Evolutionary conservation across 2,797 vertebrate genomes (phyloP).

Genomic region (Mormyrus proboscirostris): DNA sequence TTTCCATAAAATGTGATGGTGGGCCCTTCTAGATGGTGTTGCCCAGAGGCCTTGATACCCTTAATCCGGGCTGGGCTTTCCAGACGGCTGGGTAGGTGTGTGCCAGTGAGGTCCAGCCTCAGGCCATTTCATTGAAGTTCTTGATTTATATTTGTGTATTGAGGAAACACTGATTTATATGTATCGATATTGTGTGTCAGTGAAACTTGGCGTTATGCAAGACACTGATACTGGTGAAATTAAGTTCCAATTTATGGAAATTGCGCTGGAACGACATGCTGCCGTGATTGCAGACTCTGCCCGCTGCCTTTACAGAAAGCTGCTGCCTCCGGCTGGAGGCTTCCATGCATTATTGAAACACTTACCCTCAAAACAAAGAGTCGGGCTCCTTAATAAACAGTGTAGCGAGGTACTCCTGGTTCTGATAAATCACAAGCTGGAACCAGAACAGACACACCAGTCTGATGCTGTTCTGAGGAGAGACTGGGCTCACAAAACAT

Average conservation of each 20-base stretch:
- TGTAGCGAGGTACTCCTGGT: not conserved
- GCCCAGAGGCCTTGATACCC: not conserved
- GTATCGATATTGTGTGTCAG: not conserved
- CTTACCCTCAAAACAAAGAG: not conserved
- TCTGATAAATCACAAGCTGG: not conserved
- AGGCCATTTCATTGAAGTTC: not conserved
- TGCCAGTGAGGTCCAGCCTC: not conserved
- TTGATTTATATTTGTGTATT: not conserved
- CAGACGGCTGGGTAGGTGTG: not conserved
- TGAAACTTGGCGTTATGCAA: not conserved
- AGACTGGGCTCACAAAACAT: not conserved
- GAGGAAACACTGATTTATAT: slow-evolving; percentile 1
- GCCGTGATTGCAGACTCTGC: not conserved
- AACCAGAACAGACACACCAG: not conserved
- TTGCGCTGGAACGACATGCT: not conserved
- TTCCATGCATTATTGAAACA: not conserved
- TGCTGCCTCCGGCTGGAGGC: not conserved
- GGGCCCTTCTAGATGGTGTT: not conserved
- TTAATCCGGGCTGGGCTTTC: not conserved
- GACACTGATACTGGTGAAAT: not conserved
- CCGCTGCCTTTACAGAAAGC: not conserved
- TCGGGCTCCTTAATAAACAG: not conserved
- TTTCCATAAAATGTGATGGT: not conserved
- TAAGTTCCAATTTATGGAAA: not conserved
- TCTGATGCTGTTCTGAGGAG: not conserved